Base-by-base conservation (phyloP, 2,888 invertebrate genomes). In the Microctonus hyperodae region DNA sequence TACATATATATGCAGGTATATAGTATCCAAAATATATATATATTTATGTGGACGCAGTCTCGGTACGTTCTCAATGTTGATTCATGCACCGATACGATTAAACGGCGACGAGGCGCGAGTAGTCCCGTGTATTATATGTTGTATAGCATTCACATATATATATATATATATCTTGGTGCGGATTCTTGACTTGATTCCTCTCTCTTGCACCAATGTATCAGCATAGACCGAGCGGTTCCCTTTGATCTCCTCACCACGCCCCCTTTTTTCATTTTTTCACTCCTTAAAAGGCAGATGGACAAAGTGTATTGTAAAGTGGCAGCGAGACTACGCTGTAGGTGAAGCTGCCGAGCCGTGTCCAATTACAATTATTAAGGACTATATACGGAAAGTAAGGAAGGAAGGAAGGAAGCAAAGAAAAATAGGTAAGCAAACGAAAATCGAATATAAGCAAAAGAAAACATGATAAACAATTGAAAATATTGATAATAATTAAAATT, bases 271-370 rank as follows among this genome's bases (percentile, higher is more conserved):
- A 79, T 83, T 82, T 82, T 83, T 83, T 82, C 82, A 79, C 81
- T 82, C 82, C 82, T 83, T 83, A 83, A 83, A 83, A 83, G 83
- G 83, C 82, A 83, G 83, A 83, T 83, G 83, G 83, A 83, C 83
- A 83, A 83, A 83, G 83, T 83, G 83, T 83, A 83, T 83, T 83
- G 83, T 83, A 83, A 83, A 83, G 83, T 83, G 83, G 83, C 83
- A 83, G 83, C 82, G 78, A 69, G 70, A 68, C 72, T 72, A 73
- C 72, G 71, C 72, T 73, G 72, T 74, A 73, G 74, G 75, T 74
- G 75, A 74, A 74, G 74, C 74, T 74, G 73, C 73, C 73, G 72
- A 74, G 70, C 81, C 83, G 81, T 82, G 82, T 83, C 82, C 81
- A 82, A 83, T 83, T 81, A 82, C 83, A 82, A 83, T 83, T 83